Percentiles rank a stretch among this genome's conserved stretches.
phyloP scores from a whole-genome alignment of 2,113 vertebrate species.

The Anoura caudifer region DNA sequence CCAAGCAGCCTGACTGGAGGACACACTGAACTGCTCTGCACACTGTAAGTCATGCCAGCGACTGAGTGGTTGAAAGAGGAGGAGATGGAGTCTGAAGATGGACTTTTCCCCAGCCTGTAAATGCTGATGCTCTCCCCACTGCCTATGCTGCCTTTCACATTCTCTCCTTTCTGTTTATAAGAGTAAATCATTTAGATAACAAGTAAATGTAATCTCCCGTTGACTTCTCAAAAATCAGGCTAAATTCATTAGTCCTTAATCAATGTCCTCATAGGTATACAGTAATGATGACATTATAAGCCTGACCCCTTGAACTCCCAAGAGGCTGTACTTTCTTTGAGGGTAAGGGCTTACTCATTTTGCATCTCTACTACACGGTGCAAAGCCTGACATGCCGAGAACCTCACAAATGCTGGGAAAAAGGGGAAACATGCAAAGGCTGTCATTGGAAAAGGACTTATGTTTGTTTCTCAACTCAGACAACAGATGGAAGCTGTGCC shows the following conservation, averaged over 20 bases:
- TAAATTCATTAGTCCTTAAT: background rate
- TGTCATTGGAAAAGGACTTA: background rate
- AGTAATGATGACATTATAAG: background rate
- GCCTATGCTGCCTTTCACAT: background rate
- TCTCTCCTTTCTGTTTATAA: background rate
- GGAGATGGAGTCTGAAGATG: background rate
- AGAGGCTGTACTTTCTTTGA: background rate
- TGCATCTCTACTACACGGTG: background rate
- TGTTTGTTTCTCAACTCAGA: background rate
- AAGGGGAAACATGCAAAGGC: background rate
- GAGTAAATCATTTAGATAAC: background rate
- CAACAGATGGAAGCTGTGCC: background rate
- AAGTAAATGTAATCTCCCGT: background rate
- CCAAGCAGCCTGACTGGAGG: background rate
- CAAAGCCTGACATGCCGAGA: background rate
- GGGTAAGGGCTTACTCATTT: background rate
- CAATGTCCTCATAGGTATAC: background rate
- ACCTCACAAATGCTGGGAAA: background rate
- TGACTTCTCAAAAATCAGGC: background rate
- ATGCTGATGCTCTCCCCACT: accelerated
- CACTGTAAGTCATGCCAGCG: too few relatives aligned
- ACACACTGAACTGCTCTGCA: background rate
- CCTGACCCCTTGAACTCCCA: background rate
- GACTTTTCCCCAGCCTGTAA: too few relatives aligned
- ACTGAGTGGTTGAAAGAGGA: background rate